Evolutionary conservation across 1,140 invertebrate genomes (phyloP).

Genomic region (Hestina assimilis): DNA sequence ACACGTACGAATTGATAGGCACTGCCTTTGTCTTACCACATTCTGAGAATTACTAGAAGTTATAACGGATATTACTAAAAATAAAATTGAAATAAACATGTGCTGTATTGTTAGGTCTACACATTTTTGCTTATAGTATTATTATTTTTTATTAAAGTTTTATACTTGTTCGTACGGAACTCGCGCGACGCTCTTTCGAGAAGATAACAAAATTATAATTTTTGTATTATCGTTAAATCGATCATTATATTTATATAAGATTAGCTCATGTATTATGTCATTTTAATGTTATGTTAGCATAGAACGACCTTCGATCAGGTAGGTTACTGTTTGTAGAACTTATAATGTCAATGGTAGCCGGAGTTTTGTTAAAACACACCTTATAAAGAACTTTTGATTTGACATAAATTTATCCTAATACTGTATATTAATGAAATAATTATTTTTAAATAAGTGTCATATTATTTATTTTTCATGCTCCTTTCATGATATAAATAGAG

Average conservation of each 20-base stretch:
- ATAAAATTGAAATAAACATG: background rate
- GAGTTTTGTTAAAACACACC: background rate
- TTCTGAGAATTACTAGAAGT: background rate
- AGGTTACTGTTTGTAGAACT: slow-evolving; percentile 11
- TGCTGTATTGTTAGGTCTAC: background rate
- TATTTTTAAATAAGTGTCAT: too few species aligned
- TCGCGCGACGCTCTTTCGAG: too few species aligned
- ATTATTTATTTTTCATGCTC: too few species aligned
- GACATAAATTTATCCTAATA: background rate
- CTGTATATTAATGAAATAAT: too few species aligned
- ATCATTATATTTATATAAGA: background rate
- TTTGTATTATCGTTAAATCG: background rate
- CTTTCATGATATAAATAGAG: too few species aligned
- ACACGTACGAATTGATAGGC: too few species aligned
- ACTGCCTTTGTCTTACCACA: background rate
- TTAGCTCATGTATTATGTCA: background rate
- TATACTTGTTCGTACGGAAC: too few species aligned
- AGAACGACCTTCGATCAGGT: slow-evolving; percentile 9
- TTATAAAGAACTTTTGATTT: background rate
- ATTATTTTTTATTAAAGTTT: too few species aligned
- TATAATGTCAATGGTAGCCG: background rate
- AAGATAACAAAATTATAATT: too few species aligned
- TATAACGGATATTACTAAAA: background rate
- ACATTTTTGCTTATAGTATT: background rate
- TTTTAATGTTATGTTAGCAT: background rate